Percentiles rank a stretch among this genome's conserved stretches.
These are phyloP conservation scores for Cyclophora albipunctata DNA, from an alignment of 2,888 invertebrate species.

Conservation along the genomic window DNA sequence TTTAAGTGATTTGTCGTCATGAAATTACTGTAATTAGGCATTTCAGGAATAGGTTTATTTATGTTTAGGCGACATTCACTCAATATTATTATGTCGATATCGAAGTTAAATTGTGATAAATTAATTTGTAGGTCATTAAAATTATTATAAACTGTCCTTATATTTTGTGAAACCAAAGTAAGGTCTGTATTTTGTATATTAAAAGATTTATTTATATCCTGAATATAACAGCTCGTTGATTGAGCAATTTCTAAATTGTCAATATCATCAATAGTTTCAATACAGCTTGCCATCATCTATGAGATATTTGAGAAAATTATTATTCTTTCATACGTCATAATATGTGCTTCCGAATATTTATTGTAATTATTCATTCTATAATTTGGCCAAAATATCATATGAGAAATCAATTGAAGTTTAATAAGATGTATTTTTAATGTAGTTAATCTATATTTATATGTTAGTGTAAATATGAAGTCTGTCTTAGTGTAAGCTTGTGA, in stretches of 20 bases:
- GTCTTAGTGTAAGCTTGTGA: too few species aligned
- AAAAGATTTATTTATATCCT: neutral
- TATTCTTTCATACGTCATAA: too few species aligned
- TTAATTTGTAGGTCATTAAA: slow-evolving; percentile 7
- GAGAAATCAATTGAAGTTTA: too few species aligned
- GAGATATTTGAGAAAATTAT: too few species aligned
- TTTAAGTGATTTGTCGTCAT: slow-evolving; percentile 8
- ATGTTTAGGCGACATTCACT: slow-evolving; percentile 10
- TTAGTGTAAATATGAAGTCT: too few species aligned
- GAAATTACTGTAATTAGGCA: slow-evolving; percentile 7
- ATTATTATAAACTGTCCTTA: slow-evolving; percentile 2
- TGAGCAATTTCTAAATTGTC: neutral
- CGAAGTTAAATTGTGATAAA: slow-evolving; percentile 2
- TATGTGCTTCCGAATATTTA: too few species aligned
- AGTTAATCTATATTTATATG: too few species aligned
- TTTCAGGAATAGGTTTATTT: slow-evolving; percentile 4
- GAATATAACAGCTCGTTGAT: neutral
- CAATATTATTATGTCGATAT: slow-evolving; percentile 7
- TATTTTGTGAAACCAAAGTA: slow-evolving; percentile 4
- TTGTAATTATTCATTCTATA: too few species aligned
- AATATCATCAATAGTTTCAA: neutral
- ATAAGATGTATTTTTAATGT: too few species aligned
- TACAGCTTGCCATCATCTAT: too few species aligned
- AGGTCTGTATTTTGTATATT: neutral
- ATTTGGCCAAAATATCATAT: too few species aligned